phyloP scores from a whole-genome alignment of 1,140 invertebrate genomes.

The Drosophila gunungcola region DNA sequence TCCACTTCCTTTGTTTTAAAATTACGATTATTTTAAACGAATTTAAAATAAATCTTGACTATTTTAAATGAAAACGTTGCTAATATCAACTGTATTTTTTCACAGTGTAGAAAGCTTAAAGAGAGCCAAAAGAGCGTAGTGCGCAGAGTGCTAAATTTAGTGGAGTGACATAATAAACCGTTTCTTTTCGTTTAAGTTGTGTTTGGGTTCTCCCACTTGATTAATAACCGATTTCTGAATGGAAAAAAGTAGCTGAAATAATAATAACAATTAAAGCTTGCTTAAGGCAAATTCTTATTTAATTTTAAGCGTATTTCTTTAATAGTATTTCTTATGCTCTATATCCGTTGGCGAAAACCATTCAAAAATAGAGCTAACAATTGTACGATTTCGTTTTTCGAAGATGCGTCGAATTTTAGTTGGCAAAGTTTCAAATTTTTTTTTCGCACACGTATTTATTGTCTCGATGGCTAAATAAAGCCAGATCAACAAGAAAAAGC shows the following conservation, averaged over 20 bases:
- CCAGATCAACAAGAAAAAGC: slow-evolving; percentile 45
- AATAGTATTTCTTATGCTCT: slow-evolving; percentile 3
- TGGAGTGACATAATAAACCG: slow-evolving; percentile 76
- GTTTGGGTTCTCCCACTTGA: slow-evolving; percentile 31
- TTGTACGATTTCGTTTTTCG: slow-evolving; percentile 31
- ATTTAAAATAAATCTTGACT: too few species aligned
- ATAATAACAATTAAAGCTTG: slow-evolving; percentile 14
- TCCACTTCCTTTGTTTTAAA: too few species aligned
- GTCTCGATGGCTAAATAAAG: slow-evolving; percentile 55
- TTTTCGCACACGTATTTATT: slow-evolving; percentile 55
- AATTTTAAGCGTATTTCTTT: background rate
- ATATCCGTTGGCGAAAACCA: background rate
- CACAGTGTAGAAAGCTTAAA: slow-evolving; percentile 26
- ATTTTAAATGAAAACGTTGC: background rate
- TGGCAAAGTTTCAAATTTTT: slow-evolving; percentile 72
- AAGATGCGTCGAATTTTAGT: slow-evolving; percentile 56
- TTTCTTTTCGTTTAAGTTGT: slow-evolving; percentile 58
- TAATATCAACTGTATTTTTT: slow-evolving; percentile 4
- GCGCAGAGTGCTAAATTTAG: slow-evolving; percentile 74
- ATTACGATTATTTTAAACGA: too few species aligned
- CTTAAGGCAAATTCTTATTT: background rate
- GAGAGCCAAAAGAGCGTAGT: slow-evolving; percentile 36
- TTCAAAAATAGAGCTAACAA: slow-evolving; percentile 34
- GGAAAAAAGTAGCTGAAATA: slow-evolving; percentile 8
- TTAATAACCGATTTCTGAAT: slow-evolving; percentile 44